Conservation (phyloP, 2,113 vertebrate species). For the Gnathonemus longibarbis region DNA sequence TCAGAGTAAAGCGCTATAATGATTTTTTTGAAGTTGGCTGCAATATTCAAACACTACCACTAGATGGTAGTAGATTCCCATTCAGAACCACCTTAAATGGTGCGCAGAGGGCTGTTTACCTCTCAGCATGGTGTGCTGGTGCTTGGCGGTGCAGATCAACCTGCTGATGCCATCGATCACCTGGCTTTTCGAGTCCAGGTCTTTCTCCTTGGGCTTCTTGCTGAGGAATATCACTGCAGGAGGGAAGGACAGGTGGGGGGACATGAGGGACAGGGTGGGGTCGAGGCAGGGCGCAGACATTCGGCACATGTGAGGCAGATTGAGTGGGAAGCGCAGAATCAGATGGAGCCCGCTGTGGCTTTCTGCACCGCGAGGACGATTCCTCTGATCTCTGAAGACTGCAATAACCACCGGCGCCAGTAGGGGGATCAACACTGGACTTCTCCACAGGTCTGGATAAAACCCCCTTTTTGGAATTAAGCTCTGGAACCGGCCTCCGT, state of each 20-base stretch:
- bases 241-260: constrained; percentile 22
- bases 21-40: background rate
- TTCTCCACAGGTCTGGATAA: background rate
- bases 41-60: background rate
- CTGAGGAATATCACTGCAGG: constrained; percentile 78
- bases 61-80: background rate
- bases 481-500: background rate
- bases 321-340: background rate
- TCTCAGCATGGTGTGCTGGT: constrained; percentile 84
- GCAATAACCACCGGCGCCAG: background rate
- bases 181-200: constrained; percentile 81
- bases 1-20: background rate
- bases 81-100: background rate
- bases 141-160: constrained; percentile 84
- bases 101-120: constrained; percentile 47
- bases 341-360: background rate
- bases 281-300: background rate
- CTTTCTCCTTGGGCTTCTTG: constrained; percentile 84
- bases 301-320: background rate
- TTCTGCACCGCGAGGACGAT: background rate
- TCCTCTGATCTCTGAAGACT: background rate
- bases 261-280: background rate
- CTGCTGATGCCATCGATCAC: constrained; percentile 84
- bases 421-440: background rate
- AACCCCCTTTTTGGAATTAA: background rate